Conservation (phyloP, 2,113 vertebrate genomes). For the Actinemys pallida region DNA sequence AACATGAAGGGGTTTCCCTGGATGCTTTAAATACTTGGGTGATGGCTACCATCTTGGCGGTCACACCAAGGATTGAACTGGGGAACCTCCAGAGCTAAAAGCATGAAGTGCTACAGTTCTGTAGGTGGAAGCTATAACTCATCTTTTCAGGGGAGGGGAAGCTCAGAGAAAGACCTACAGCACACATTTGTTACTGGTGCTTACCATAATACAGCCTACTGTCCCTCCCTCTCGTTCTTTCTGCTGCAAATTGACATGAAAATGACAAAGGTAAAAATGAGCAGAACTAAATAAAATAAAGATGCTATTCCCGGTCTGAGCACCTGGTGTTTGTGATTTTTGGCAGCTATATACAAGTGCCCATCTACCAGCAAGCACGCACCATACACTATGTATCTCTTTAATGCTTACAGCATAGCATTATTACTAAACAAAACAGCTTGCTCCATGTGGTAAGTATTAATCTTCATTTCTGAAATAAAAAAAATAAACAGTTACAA, state of each 20-base stretch:
- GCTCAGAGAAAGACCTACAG: background rate
- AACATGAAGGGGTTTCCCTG: background rate
- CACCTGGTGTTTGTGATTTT: background rate
- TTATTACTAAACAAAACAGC: background rate
- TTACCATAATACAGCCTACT: background rate
- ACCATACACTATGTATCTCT: background rate
- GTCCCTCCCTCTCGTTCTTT: background rate
- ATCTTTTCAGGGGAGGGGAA: background rate
- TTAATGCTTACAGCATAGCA: background rate
- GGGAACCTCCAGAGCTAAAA: background rate
- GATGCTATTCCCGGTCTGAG: background rate
- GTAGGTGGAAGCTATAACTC: background rate
- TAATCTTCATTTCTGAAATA: background rate
- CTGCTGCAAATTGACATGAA: background rate
- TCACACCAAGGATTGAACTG: background rate
- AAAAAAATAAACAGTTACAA: conserved; percentile 5
- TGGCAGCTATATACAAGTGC: background rate
- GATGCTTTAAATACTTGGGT: background rate
- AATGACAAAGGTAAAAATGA: background rate
- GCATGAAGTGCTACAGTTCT: background rate
- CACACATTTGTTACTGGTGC: background rate
- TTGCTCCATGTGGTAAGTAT: background rate
- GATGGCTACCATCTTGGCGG: background rate
- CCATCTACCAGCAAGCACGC: background rate
- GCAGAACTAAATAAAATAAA: background rate